Evolutionary conservation across 2,797 vertebrate genomes (phyloP), one percentile per base, ranked within the genome.

Genomic region (Aphelocoma californica): DNA sequence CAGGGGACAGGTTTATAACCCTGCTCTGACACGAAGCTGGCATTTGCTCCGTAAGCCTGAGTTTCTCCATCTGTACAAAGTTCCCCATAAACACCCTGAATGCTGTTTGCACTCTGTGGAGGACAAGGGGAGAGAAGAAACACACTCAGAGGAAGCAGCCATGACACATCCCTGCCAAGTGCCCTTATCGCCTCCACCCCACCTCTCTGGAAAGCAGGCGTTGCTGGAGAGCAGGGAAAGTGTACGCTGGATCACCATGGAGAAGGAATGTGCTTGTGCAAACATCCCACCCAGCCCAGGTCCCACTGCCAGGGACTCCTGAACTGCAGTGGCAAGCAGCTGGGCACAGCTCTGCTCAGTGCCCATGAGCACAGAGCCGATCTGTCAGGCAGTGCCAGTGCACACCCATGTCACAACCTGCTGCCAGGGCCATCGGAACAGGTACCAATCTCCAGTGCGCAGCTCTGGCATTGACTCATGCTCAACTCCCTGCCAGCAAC

Each of bases 211-310:
- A 82, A 91, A 79, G 42, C 47, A 60, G 72, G 86, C n/a, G 12
- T 64, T 67, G 69, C 88, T 83, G 82, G 48, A 87, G 60, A 81
- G 66, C 73, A 74, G 65, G 36, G 70, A 88, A 95, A 88, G 95
- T 93, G 96, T 95, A 94, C 24, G 0, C 18, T 2, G 1, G 28
- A 94, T 95, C 60, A 10, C 95, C 45, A 88, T 66, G 90, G 94
- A 96, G 94, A 95, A 94, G 62, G 77, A 96, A 96, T 48, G 83
- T 77, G 88, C 85, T 93, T 91, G 80, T 95, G 70, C 56, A 90
- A 97, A 95, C 73, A 7, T 71, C 32, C 18, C 1, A 1, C 61
- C 90, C 82, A 57, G 72, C 18, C n/a, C 45, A 36, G 61, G 45
- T 42, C 53, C 9, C 7, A 0, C 32, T 58, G 61, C 36, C 73